Evolutionary conservation across 2,888 invertebrate species (phyloP).

Genomic region (Margaritifera margaritifera): DNA sequence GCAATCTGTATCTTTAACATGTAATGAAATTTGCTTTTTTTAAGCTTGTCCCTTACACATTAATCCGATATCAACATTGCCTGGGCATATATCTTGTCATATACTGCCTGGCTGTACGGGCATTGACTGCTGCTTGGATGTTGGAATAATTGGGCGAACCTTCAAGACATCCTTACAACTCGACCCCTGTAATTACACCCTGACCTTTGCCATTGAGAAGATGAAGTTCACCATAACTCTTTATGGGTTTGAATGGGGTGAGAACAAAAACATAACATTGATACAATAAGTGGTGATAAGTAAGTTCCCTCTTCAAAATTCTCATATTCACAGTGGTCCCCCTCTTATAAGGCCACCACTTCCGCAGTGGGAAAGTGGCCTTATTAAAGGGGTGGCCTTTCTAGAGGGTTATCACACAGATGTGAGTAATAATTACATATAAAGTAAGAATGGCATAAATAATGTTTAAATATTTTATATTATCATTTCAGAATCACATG

Average conservation of each 20-base stretch:
- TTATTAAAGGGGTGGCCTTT: too few species aligned
- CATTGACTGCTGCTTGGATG: slow-evolving; percentile 20
- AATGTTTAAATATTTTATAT: too few species aligned
- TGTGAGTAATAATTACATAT: too few species aligned
- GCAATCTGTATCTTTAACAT: too few species aligned
- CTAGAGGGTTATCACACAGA: too few species aligned
- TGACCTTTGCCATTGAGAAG: slow-evolving; percentile 11
- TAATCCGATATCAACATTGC: slow-evolving; percentile 2
- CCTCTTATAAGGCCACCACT: too few species aligned
- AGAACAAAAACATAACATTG: neutral
- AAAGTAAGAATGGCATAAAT: too few species aligned
- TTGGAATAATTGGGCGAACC: slow-evolving; percentile 7
- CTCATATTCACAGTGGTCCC: too few species aligned
- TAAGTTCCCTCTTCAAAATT: too few species aligned
- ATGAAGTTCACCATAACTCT: slow-evolving; percentile 8
- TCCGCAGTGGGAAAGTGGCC: too few species aligned
- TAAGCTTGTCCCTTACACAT: slow-evolving; percentile 14
- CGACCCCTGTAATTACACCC: slow-evolving; percentile 9
- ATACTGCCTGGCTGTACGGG: slow-evolving; percentile 16
- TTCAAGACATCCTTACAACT: slow-evolving; percentile 8
- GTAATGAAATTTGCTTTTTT: neutral
- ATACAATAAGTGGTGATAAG: too few species aligned
- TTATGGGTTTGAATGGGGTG: slow-evolving; percentile 17
- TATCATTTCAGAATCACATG: too few species aligned
- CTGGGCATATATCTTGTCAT: slow-evolving; percentile 14